A percentile compares a stretch with the other conserved stretches of the same genome.
Conservation (phyloP, 2,888 invertebrate species). For the Parnassius glacialis region DNA sequence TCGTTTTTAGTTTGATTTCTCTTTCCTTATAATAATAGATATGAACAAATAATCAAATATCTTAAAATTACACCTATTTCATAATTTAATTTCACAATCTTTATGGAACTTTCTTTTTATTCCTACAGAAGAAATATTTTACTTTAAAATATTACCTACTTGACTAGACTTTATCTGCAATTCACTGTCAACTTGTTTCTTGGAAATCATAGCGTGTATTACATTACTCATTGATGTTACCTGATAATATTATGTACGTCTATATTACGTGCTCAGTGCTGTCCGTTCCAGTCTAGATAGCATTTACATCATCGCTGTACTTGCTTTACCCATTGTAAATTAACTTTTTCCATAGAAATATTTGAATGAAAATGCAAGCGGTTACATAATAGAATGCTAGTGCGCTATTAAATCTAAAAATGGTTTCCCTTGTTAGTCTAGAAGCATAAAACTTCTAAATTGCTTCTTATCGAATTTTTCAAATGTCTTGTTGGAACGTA, state of each 20-base stretch:
- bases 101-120: too few relatives aligned
- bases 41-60: too few relatives aligned
- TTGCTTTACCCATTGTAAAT: slow-evolving; percentile 5
- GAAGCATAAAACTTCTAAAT: slow-evolving; percentile 1
- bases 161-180: too few relatives aligned
- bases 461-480: slow-evolving; percentile 13
- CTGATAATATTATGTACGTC: background rate
- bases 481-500: background rate
- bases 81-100: too few relatives aligned
- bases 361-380: slow-evolving; percentile 16
- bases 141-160: too few relatives aligned
- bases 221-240: slow-evolving; percentile 3
- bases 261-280: slow-evolving; percentile 2
- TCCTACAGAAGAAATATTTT: too few relatives aligned
- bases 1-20: too few relatives aligned
- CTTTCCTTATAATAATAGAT: too few relatives aligned
- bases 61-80: too few relatives aligned
- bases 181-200: background rate
- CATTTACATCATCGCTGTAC: slow-evolving; percentile 14
- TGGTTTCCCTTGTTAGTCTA: background rate
- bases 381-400: slow-evolving; percentile 2
- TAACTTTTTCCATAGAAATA: slow-evolving; percentile 14
- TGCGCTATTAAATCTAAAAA: background rate
- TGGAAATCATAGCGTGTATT: background rate
- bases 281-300: slow-evolving; percentile 16